Conservation (phyloP, 2,888 invertebrate genomes). For the Xiphydria camelus region DNA sequence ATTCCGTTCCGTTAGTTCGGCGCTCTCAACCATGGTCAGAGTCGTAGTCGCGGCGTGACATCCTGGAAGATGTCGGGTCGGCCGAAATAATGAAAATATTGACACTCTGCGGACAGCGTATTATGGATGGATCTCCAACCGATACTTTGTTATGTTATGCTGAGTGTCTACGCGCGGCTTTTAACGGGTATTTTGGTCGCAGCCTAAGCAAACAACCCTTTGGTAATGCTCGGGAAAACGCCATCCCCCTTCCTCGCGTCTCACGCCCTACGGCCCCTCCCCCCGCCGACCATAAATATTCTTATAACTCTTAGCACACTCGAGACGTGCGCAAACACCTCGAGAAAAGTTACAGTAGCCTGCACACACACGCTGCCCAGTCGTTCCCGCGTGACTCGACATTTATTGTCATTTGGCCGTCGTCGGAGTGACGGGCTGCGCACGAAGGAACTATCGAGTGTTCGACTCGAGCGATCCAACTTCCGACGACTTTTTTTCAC, state of each 20-base stretch:
- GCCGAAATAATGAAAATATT: slow-evolving; percentile 1
- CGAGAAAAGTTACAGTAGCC: slow-evolving; percentile 5
- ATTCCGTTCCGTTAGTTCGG: background rate
- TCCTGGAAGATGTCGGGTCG: background rate
- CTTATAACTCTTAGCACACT: slow-evolving; percentile 6
- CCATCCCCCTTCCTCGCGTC: slow-evolving; percentile 1
- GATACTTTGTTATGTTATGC: slow-evolving; percentile 9
- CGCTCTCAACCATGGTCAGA: background rate
- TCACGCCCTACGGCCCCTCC: too few species aligned
- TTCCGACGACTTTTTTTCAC: too few species aligned
- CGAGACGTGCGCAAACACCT: slow-evolving; percentile 16
- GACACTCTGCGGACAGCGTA: background rate
- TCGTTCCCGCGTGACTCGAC: background rate
- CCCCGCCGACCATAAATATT: slow-evolving; percentile 13
- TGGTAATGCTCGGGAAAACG: slow-evolving; percentile 12
- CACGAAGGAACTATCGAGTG: background rate
- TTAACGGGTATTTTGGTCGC: slow-evolving; percentile 39
- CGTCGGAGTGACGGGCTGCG: background rate
- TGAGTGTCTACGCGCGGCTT: slow-evolving; percentile 33
- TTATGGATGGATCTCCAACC: slow-evolving; percentile 1
- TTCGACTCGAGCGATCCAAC: too few species aligned
- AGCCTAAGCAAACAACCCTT: slow-evolving; percentile 41
- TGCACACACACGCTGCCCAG: too few species aligned
- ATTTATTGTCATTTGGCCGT: background rate
- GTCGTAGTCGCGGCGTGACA: background rate